Percentiles rank a stretch among this genome's conserved stretches.
Evolutionary conservation across 1,140 invertebrate species (phyloP).

Genomic region (Galleria mellonella): DNA sequence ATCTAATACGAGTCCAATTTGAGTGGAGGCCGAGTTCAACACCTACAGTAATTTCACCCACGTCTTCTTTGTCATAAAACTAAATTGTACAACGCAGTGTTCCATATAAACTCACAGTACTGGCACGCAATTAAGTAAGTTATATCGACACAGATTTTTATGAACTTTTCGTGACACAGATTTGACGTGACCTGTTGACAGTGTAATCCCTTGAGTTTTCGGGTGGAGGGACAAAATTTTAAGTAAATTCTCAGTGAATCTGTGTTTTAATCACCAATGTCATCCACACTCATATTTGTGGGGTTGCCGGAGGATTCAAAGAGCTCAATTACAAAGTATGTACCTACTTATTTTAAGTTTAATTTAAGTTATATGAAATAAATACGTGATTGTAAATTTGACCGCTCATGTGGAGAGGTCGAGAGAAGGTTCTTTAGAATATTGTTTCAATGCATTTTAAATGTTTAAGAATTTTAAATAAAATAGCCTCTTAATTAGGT

Average conservation of each 20-base stretch:
- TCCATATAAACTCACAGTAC: slow-evolving; percentile 29
- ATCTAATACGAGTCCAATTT: slow-evolving; percentile 16
- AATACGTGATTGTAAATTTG: no score
- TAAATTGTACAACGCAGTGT: slow-evolving; percentile 34
- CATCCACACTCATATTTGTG: slow-evolving; percentile 56
- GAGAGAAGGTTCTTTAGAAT: no score
- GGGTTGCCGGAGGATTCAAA: slow-evolving; percentile 57
- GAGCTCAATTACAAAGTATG: slow-evolving; percentile 59
- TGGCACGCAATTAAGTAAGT: slow-evolving; percentile 28
- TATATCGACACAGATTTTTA: neutral
- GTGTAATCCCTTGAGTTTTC: neutral
- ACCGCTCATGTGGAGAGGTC: no score
- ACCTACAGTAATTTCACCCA: slow-evolving; percentile 51
- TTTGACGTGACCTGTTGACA: neutral
- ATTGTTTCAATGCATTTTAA: no score
- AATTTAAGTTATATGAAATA: slow-evolving; percentile 11
- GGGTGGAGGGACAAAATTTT: slow-evolving; percentile 24
- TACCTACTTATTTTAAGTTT: slow-evolving; percentile 3
- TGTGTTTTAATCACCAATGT: slow-evolving; percentile 31
- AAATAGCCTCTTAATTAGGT: no score
- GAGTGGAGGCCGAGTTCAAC: slow-evolving; percentile 31
- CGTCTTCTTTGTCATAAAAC: slow-evolving; percentile 46
- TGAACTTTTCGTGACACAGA: neutral
- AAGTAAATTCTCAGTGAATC: slow-evolving; percentile 17
- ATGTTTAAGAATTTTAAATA: no score